Conservation (phyloP, 2,888 invertebrate species). For the Sussaba pulchella region DNA sequence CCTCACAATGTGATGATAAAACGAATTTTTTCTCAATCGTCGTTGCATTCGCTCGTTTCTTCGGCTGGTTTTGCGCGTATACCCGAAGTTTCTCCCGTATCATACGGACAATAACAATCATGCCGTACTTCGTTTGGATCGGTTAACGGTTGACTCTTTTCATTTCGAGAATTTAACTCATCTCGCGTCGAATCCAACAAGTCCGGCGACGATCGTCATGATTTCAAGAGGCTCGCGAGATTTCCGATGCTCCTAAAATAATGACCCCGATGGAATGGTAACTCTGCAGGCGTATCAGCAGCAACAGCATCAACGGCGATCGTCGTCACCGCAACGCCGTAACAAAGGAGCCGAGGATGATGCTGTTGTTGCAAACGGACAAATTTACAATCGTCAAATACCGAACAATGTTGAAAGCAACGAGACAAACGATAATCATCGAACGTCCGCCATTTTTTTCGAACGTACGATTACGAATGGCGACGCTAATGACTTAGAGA, state of each 20-base stretch:
- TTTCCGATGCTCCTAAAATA: constrained; percentile 33
- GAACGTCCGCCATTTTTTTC: background rate
- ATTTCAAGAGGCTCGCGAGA: background rate
- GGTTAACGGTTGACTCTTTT: too few relatives aligned
- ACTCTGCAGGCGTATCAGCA: constrained; percentile 47
- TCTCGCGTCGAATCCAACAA: too few relatives aligned
- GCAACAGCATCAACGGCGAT: constrained; percentile 21
- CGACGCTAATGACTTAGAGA: background rate
- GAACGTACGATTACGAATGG: constrained; percentile 18
- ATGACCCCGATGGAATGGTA: constrained; percentile 70
- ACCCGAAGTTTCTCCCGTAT: too few relatives aligned
- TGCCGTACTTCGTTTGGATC: too few relatives aligned
- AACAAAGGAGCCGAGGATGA: background rate
- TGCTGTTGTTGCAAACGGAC: constrained; percentile 7
- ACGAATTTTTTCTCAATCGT: too few relatives aligned
- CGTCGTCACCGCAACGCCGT: background rate
- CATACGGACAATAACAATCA: too few relatives aligned
- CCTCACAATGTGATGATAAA: too few relatives aligned
- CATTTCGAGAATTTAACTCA: too few relatives aligned
- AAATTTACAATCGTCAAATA: constrained; percentile 4
- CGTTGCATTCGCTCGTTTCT: too few relatives aligned
- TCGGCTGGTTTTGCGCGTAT: too few relatives aligned
- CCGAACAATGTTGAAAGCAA: background rate
- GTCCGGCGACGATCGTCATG: too few relatives aligned
- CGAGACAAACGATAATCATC: background rate